These are phyloP conservation scores for Chlorodrepanis virens DNA, from an alignment of 2,113 vertebrate species.

Conservation along the genomic window DNA sequence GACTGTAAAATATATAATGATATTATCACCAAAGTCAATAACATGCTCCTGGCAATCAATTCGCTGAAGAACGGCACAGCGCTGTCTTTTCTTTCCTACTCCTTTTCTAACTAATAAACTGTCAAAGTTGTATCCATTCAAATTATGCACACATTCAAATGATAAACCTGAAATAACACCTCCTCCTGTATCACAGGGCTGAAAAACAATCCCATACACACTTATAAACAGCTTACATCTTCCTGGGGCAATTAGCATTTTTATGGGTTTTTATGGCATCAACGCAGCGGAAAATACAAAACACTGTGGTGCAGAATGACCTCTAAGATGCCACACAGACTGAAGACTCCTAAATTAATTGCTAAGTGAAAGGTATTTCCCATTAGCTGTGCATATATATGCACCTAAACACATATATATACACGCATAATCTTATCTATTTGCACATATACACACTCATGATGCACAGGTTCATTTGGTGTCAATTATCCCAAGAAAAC, in stretches of 20 bases:
- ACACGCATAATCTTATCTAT: not conserved
- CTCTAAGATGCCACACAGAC: not conserved
- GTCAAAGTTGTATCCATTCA: slow-evolving; percentile 9
- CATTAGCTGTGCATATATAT: not conserved
- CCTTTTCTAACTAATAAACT: slow-evolving; percentile 39
- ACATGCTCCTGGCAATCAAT: slow-evolving; percentile 45
- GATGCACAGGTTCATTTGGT: not conserved
- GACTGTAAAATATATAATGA: slow-evolving; percentile 56
- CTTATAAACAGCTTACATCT: not conserved
- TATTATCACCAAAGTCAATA: slow-evolving; percentile 64
- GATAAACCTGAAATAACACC: slow-evolving; percentile 39
- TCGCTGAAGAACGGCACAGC: not conserved
- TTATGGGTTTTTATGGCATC: slow-evolving; percentile 53
- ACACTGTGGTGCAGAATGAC: not conserved
- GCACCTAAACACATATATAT: not conserved
- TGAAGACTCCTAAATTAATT: slow-evolving; percentile 13
- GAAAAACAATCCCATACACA: not conserved
- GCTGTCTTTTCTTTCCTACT: not conserved
- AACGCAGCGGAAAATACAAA: not conserved
- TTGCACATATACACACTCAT: not conserved
- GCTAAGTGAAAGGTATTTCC: slow-evolving; percentile 16
- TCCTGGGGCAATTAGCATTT: slow-evolving; percentile 58
- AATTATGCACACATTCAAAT: slow-evolving; percentile 5
- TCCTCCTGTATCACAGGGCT: not conserved
- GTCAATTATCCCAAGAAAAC: slow-evolving; percentile 16